These are phyloP conservation scores for Sebastolobus alascanus DNA, from an alignment of 2,797 vertebrate species.

Conservation along the genomic window DNA sequence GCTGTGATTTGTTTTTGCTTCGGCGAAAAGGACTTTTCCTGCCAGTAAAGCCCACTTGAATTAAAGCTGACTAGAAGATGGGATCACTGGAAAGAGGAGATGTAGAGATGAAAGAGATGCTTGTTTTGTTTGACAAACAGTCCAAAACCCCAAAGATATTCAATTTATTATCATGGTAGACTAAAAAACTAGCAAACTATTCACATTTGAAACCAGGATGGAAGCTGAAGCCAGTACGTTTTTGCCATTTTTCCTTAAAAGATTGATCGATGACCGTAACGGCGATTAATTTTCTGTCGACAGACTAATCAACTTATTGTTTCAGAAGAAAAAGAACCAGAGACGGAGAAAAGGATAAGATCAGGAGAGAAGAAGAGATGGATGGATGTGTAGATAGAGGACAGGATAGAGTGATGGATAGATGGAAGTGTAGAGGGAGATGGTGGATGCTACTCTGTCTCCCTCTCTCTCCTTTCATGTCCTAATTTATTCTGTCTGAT, in stretches of 20 bases:
- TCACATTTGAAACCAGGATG: neutral
- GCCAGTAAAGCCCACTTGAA: neutral
- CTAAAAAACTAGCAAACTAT: neutral
- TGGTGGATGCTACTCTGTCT: conserved; percentile 50
- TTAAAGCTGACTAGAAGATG: neutral
- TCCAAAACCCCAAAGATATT: neutral
- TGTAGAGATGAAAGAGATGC: neutral
- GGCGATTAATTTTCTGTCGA: neutral
- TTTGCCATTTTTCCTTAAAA: neutral
- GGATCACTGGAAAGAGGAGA: neutral
- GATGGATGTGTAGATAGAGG: conserved; percentile 1
- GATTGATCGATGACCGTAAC: fast-evolving
- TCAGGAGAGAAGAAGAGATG: neutral
- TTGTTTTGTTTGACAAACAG: neutral
- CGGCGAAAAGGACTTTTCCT: neutral
- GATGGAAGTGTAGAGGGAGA: conserved; percentile 37
- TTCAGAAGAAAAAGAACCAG: conserved; percentile 1
- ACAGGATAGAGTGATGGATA: conserved; percentile 24
- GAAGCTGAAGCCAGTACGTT: neutral
- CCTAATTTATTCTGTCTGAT: conserved; percentile 84
- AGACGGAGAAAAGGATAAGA: neutral
- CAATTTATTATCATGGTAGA: neutral
- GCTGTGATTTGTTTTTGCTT: neutral
- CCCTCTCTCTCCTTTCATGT: conserved; percentile 78
- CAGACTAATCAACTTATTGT: neutral